A percentile compares a stretch with the other conserved stretches of the same genome.
These are phyloP conservation scores for Hippopotamus amphibius DNA, from an alignment of 2,113 vertebrate species.

Conservation along the genomic window DNA sequence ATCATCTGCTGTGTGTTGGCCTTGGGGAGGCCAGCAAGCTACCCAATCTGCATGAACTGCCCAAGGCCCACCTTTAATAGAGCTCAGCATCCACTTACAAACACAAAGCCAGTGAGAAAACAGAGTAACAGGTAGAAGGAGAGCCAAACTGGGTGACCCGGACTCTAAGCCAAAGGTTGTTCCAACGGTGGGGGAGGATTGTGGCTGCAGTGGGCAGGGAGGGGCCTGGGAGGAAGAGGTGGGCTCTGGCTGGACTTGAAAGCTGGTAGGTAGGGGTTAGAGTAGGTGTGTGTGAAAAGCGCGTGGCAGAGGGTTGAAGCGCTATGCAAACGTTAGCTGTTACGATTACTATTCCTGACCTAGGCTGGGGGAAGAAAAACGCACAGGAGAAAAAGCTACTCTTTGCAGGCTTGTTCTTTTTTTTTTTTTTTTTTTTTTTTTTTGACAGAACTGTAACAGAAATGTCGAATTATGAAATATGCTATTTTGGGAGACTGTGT, in stretches of 20 bases:
- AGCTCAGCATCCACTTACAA: background rate
- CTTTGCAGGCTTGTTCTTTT: background rate
- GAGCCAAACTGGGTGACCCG: background rate
- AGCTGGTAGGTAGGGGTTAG: background rate
- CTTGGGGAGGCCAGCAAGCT: background rate
- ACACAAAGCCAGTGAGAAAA: background rate
- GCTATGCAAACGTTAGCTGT: background rate
- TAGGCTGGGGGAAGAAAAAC: background rate
- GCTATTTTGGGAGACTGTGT: background rate
- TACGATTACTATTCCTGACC: background rate
- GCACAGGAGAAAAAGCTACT: background rate
- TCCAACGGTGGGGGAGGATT: background rate
- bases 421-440: too few species aligned
- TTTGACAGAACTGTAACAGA: background rate
- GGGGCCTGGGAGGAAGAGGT: background rate
- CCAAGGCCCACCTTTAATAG: background rate
- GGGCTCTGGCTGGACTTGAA: background rate
- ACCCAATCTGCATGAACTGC: background rate
- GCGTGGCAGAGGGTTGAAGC: background rate
- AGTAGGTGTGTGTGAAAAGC: background rate
- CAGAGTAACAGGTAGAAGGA: background rate
- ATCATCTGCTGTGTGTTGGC: background rate
- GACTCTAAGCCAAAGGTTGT: background rate
- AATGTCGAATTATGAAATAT: constrained; percentile 55
- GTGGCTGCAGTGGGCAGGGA: background rate